phyloP scores from a whole-genome alignment of 2,113 vertebrate genomes.

The Pyxicephalus adspersus region DNA sequence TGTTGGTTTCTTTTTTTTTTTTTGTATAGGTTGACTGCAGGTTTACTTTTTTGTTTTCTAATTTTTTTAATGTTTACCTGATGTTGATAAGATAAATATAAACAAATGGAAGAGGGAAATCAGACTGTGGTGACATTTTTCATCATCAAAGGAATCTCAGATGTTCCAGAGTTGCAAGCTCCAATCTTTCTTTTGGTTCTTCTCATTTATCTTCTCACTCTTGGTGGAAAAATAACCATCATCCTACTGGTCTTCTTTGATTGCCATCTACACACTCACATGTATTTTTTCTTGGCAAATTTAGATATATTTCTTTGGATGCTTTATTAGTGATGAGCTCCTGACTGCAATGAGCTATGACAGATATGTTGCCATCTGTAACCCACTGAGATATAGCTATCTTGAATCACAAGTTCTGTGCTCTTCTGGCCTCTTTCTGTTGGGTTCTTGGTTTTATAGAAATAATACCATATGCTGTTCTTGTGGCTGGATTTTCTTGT shows the following conservation, averaged over 20 bases:
- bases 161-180: too few species aligned
- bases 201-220: conserved; percentile 60
- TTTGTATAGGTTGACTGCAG: too few species aligned
- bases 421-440: conserved; percentile 49
- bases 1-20: too few species aligned
- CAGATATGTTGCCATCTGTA: conserved; percentile 36
- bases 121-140: too few species aligned
- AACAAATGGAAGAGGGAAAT: too few species aligned
- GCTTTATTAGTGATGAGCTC: conserved; percentile 1
- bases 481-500: conserved; percentile 28
- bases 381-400: conserved; percentile 30
- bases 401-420: conserved; percentile 46
- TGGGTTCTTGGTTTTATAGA: conserved; percentile 64
- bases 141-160: too few species aligned
- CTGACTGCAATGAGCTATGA: conserved; percentile 29
- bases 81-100: too few species aligned
- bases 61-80: too few species aligned
- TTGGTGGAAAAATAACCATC: conserved; percentile 60
- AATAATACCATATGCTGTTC: conserved; percentile 57
- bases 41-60: too few species aligned
- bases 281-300: conserved; percentile 68
- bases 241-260: conserved; percentile 54
- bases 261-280: conserved; percentile 63
- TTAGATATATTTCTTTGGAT: conserved; percentile 45
- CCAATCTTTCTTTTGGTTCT: too few species aligned